Conservation (phyloP, 2,888 invertebrate genomes). For the Rhyacophila evoluta region DNA sequence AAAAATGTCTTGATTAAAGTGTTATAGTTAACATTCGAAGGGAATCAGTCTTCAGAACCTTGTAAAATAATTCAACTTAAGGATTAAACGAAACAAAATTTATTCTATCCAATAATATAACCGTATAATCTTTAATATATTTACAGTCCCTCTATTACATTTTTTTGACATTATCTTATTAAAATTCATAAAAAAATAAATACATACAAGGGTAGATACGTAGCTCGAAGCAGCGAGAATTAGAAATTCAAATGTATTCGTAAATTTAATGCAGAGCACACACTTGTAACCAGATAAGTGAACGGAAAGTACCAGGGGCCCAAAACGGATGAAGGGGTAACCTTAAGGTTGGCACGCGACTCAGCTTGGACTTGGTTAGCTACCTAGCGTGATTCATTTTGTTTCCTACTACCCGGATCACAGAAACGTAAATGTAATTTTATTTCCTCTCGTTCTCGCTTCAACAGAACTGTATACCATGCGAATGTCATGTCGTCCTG, state of each 20-base stretch:
- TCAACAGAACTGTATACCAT: neutral
- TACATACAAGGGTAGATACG: neutral
- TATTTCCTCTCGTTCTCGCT: neutral
- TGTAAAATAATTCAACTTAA: too few species aligned
- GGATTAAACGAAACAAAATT: too few species aligned
- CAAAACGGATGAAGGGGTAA: conserved; percentile 19
- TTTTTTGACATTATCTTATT: too few species aligned
- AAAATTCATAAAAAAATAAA: neutral
- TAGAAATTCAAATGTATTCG: conserved; percentile 18
- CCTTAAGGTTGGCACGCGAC: conserved; percentile 38
- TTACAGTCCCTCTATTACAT: neutral
- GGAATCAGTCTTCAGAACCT: too few species aligned
- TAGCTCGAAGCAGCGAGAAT: neutral
- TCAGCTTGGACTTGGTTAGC: neutral
- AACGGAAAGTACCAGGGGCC: neutral
- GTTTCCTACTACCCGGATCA: conserved; percentile 32
- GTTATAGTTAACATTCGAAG: too few species aligned
- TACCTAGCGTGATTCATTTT: conserved; percentile 41
- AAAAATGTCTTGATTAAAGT: too few species aligned
- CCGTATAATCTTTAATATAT: too few species aligned
- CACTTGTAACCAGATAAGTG: conserved; percentile 25
- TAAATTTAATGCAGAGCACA: conserved; percentile 12
- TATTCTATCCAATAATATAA: too few species aligned
- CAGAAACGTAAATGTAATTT: conserved; percentile 9
- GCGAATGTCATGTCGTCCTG: neutral